A percentile compares a stretch with the other conserved stretches of the same genome.
Evolutionary conservation across 2,888 invertebrate species (phyloP).

Genomic region (Alloplasta piceator): DNA sequence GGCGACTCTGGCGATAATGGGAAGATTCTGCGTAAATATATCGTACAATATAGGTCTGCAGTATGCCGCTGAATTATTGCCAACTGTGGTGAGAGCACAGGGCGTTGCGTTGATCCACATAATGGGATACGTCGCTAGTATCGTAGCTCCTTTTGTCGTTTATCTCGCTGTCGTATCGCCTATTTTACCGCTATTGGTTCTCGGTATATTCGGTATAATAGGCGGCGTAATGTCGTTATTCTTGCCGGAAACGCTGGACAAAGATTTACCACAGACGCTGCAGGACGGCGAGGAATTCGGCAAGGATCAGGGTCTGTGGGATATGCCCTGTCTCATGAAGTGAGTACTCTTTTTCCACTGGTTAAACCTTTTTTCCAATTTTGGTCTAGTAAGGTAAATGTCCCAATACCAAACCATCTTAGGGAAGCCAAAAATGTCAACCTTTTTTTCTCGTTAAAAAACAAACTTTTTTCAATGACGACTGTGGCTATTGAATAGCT

Average conservation of each 20-base stretch:
- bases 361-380: no score
- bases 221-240: slow-evolving; percentile 92
- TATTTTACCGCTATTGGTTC: slow-evolving; percentile 90
- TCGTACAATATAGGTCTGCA: slow-evolving; percentile 96
- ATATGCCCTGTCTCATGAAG: slow-evolving; percentile 91
- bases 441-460: no score
- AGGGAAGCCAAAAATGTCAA: no score
- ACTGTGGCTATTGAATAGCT: no score
- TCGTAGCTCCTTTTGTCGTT: slow-evolving; percentile 93
- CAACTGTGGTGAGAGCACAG: slow-evolving; percentile 94
- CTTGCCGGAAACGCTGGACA: slow-evolving; percentile 93
- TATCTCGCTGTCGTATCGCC: slow-evolving; percentile 90
- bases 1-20: slow-evolving; percentile 91
- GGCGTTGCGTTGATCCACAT: slow-evolving; percentile 94
- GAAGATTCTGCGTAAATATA: slow-evolving; percentile 94
- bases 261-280: slow-evolving; percentile 93
- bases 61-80: slow-evolving; percentile 94
- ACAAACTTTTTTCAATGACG: no score
- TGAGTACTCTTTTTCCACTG: slow-evolving; percentile 78
- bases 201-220: slow-evolving; percentile 90
- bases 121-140: slow-evolving; percentile 94
- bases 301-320: slow-evolving; percentile 91
- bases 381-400: no score
- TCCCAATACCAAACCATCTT: no score
- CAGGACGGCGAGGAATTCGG: slow-evolving; percentile 95